Base-by-base conservation (phyloP, 92 coral and sea anemone genomes). In the Chrysogorgia sp. region DNA sequence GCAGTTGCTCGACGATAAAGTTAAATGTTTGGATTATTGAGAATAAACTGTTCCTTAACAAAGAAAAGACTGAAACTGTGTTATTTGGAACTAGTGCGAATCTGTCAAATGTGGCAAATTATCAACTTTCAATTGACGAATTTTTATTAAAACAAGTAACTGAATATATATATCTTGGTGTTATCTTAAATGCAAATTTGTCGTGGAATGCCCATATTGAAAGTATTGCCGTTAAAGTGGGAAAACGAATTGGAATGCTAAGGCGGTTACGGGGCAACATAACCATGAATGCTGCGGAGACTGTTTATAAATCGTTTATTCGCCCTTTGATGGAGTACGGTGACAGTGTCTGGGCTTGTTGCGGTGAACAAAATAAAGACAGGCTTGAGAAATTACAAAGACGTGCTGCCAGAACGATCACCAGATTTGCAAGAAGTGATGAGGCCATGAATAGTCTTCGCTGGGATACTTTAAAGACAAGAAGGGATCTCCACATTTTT, bases 231-330 rank as follows among this genome's bases (percentile, higher is more conserved):
- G 41, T 32, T 34, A 57, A 53, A 56, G 88, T 80, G 17, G 81
- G 87, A 24, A 74, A 67, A 59, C 50, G 85, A 29, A 69, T 83
- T 0, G 82, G 88, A 0, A 83, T 87, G 88, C 40, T 83, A 24
- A 77, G 85, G 2, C 79, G 85, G 1, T 28, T 87, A 15, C 31
- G 87, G 20, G 34, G 40, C 30, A 77, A 77, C 34, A 7, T 83
- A 34, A 83, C 82, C 12, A 15, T 81, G 17, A 50, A 65, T 66
- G 40, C 76, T 40, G 89, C 71, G 0, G 48, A 72, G 28, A 15
- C 47, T n/a, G 22, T 74, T 21, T 80, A 80, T 21, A 41, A 34
- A 23, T 84, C 79, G 4, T 23, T 50, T n/a, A 77, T 84, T 15
- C 58, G 37, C 34, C 87, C 83, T 12, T 17, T 34, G 19, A 33